A percentile compares a stretch with the other conserved stretches of the same genome.
These are phyloP conservation scores for Trichonephila inaurata DNA, from an alignment of 1,140 invertebrate genomes.

Conservation along the genomic window DNA sequence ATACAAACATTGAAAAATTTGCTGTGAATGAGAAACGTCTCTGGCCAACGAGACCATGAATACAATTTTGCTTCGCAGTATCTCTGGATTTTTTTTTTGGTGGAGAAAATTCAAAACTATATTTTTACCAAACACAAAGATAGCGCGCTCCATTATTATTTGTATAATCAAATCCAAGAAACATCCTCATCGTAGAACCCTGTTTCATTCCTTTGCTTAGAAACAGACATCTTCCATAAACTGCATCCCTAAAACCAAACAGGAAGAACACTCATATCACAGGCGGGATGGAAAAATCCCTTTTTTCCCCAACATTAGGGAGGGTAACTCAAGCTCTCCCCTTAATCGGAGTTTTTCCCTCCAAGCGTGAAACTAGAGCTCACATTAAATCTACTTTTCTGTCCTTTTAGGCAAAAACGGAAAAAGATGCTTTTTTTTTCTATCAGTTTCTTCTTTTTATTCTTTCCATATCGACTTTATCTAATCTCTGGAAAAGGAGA, in stretches of 20 bases:
- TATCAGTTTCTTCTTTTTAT: background rate
- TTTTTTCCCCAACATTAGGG: conserved; percentile 44
- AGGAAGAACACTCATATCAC: background rate
- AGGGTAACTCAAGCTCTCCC: background rate
- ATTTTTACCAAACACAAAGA: background rate
- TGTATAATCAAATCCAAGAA: background rate
- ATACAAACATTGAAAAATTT: too few relatives aligned
- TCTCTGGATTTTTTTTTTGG: too few relatives aligned
- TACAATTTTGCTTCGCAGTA: too few relatives aligned
- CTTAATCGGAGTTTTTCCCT: conserved; percentile 30
- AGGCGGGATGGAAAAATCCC: conserved; percentile 1
- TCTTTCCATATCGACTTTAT: conserved; percentile 61
- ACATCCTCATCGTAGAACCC: background rate
- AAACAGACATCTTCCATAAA: background rate
- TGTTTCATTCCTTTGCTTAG: background rate
- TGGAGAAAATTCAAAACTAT: too few relatives aligned
- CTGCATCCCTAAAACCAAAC: background rate
- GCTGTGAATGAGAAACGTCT: too few relatives aligned
- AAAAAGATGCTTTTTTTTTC: background rate
- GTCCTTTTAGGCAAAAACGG: conserved; percentile 51
- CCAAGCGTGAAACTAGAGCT: conserved; percentile 59
- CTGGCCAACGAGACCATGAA: too few relatives aligned
- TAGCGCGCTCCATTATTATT: background rate
- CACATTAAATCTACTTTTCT: conserved; percentile 61
- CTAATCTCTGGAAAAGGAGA: conserved; percentile 59